These are phyloP conservation scores for Oreotrochilus melanogaster DNA, from an alignment of 2,113 vertebrate species.

Conservation along the genomic window DNA sequence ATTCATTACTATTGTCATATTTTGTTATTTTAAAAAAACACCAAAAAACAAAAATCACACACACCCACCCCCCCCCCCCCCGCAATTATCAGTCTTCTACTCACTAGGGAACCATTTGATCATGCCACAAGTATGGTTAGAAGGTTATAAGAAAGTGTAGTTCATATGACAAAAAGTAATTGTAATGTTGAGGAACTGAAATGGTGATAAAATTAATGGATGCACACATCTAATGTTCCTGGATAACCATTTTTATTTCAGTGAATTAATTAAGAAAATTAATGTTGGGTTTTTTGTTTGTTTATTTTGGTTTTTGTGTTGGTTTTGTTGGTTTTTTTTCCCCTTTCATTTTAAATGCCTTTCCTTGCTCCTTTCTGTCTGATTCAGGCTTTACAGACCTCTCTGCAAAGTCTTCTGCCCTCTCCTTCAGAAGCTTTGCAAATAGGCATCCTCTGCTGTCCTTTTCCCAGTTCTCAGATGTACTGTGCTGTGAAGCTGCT, in stretches of 20 bases:
- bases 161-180: neutral
- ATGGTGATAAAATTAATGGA: neutral
- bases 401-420: neutral
- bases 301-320: neutral
- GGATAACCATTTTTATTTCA: neutral
- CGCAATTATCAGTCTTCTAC: neutral
- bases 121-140: neutral
- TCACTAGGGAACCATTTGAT: neutral
- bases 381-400: neutral
- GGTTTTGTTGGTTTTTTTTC: neutral
- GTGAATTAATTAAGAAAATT: neutral
- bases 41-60: fast-evolving
- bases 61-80: too few relatives aligned
- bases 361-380: neutral
- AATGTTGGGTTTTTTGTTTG: neutral
- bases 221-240: neutral
- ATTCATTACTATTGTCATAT: neutral
- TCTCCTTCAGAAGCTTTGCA: slow-evolving; percentile 23
- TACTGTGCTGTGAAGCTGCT: neutral
- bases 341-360: neutral
- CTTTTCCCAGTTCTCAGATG: neutral
- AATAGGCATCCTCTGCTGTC: neutral
- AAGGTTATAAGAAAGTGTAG: neutral
- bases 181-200: neutral
- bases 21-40: neutral